Evolutionary conservation across 64 coral and sea anemone genomes (phyloP), one percentile per base, ranked within the genome.

Genomic region (Dendronephthya gigantea): DNA sequence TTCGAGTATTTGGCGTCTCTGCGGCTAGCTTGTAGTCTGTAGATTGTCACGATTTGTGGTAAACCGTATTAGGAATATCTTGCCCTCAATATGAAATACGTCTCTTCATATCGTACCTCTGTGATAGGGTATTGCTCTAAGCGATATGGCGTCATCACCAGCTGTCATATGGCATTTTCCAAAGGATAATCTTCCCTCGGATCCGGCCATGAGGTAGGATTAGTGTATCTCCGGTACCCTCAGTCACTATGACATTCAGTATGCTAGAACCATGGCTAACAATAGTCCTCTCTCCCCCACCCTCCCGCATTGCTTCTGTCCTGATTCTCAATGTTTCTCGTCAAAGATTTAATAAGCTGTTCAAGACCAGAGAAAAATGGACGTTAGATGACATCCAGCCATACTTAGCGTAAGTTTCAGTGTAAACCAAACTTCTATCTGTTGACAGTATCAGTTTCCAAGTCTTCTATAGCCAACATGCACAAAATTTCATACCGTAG

Each of bases 81-180:
- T 33, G 50, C n/a, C n/a, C n/a, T n/a, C n/a, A n/a, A n/a, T n/a
- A n/a, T n/a, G n/a, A n/a, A n/a, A n/a, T n/a, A n/a, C n/a, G n/a
- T 17, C 49, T 28, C 27, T 81, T 10, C 49, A 72, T 15, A 22
- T 58, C 38, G 70, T 47, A 47, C 40, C n/a, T n/a, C n/a, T n/a
- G n/a, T n/a, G n/a, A n/a, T n/a, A 98, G 95, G 95, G 95, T 74
- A 91, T 93, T 45, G 92, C 95, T 81, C 82, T 98, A 12, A 84
- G 68, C 58, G 88, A 98, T 56, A 90, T 98, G 95, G 90, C 83
- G 36, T 93, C 89, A 48, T 81, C 91, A 45, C 95, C 95, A 17
- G 92, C 95, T 35, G 92, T 98, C 13, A 93, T 98, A 32, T 93
- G 92, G 92, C 90, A 98, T 86, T 98, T 98, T 25, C 92, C 92